Evolutionary conservation across 2,888 invertebrate genomes (phyloP).

Genomic region (Lymantria dispar): DNA sequence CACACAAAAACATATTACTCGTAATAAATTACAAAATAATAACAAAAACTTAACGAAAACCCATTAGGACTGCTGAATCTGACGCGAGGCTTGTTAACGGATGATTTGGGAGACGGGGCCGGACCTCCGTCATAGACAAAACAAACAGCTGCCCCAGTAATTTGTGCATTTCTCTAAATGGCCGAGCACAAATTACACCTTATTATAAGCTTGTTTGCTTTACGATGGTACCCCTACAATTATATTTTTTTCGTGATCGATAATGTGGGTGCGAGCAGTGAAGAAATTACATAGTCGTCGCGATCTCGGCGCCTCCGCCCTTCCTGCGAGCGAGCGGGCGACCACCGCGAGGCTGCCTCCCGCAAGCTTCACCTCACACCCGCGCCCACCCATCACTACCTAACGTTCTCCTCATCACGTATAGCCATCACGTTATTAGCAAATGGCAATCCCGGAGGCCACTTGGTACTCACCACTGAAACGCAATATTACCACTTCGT

Average conservation of each 20-base stretch:
- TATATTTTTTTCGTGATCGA: conserved; percentile 79
- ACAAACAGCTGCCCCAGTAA: conserved; percentile 80
- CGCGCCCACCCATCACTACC: conserved; percentile 1
- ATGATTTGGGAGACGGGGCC: conserved; percentile 69
- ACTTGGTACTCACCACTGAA: background rate
- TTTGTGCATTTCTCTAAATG: conserved; percentile 83
- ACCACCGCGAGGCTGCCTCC: conserved; percentile 27
- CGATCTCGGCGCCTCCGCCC: conserved; percentile 70
- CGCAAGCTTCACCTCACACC: conserved; percentile 10
- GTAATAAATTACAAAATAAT: conserved; percentile 75
- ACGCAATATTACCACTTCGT: background rate
- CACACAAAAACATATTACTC: conserved; percentile 66
- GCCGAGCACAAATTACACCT: conserved; percentile 81
- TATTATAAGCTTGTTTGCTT: conserved; percentile 83
- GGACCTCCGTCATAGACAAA: conserved; percentile 82
- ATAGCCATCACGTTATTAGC: conserved; percentile 48
- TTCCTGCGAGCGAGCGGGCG: conserved; percentile 45
- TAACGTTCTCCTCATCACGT: conserved; percentile 37
- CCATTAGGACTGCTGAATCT: conserved; percentile 83
- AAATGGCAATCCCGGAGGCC: conserved; percentile 35
- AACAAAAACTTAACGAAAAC: conserved; percentile 81
- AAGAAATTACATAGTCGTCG: conserved; percentile 76
- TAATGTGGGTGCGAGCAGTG: conserved; percentile 77
- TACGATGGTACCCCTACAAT: conserved; percentile 80
- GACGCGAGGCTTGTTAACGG: conserved; percentile 81